These are phyloP conservation scores for Ceratina australensis DNA, from an alignment of 1,140 invertebrate species.

Conservation along the genomic window DNA sequence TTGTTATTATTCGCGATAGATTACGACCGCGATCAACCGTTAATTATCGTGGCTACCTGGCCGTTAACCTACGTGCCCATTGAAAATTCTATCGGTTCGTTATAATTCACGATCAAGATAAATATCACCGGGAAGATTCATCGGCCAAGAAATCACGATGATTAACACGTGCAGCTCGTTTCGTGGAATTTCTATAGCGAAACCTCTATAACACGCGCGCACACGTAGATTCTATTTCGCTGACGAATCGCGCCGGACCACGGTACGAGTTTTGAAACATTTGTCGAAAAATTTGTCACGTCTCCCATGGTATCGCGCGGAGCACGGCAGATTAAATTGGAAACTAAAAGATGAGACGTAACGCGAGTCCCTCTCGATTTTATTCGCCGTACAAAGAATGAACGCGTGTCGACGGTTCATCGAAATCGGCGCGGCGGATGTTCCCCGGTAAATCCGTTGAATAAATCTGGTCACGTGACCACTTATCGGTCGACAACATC, in stretches of 20 bases:
- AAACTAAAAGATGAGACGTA: neutral
- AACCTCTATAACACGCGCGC: neutral
- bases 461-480: conserved; percentile 51
- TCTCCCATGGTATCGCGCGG: neutral
- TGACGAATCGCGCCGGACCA: neutral
- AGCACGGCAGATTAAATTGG: neutral
- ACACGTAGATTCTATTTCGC: neutral
- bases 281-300: neutral
- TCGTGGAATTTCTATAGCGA: neutral
- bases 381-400: neutral
- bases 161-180: neutral
- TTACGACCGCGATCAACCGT: neutral
- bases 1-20: conserved; percentile 8
- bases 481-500: conserved; percentile 45
- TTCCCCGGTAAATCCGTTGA: conserved; percentile 29
- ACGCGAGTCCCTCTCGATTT: neutral
- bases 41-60: neutral
- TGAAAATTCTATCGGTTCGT: neutral
- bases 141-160: neutral
- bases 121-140: neutral
- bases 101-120: neutral
- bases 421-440: conserved; percentile 16
- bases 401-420: neutral
- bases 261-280: neutral
- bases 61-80: conserved; percentile 3